Percentiles rank a stretch among this genome's conserved stretches.
Conservation (phyloP, 2,888 invertebrate genomes). For the Arctia plantaginis region DNA sequence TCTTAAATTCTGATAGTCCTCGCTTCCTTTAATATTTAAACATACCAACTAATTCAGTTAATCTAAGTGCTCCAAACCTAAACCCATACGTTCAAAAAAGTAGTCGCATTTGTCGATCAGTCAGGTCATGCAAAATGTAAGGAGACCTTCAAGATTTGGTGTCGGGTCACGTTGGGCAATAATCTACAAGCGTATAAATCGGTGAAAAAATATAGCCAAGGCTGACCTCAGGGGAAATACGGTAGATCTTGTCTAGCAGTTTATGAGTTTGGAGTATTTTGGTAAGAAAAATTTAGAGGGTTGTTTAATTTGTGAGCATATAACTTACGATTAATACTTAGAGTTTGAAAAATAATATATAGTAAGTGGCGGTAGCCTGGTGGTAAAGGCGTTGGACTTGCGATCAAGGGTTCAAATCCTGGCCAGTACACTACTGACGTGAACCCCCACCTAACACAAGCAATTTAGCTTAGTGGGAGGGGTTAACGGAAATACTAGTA, state of each 20-base stretch:
- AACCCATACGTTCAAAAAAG: slow-evolving; percentile 13
- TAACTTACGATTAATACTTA: not conserved
- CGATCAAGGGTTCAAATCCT: too few species aligned
- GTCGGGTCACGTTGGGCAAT: slow-evolving; percentile 33
- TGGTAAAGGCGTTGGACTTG: too few species aligned
- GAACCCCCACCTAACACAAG: too few species aligned
- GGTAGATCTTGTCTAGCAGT: slow-evolving; percentile 30
- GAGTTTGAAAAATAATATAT: not conserved
- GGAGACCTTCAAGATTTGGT: slow-evolving; percentile 12
- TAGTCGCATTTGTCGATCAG: slow-evolving; percentile 17
- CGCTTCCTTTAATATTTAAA: not conserved
- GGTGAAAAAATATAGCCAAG: slow-evolving; percentile 45
- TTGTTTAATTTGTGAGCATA: slow-evolving; percentile 4
- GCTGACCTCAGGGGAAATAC: slow-evolving; percentile 49
- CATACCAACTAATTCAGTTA: slow-evolving; percentile 15
- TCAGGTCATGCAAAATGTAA: slow-evolving; percentile 28
- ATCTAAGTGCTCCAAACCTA: slow-evolving; percentile 11
- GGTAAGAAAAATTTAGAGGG: slow-evolving; percentile 20
- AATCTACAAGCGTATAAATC: slow-evolving; percentile 46
- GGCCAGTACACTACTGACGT: too few species aligned
- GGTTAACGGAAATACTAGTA: too few species aligned
- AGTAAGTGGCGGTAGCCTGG: too few species aligned
- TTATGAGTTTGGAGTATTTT: slow-evolving; percentile 44
- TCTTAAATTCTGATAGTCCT: not conserved
- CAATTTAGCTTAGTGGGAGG: too few species aligned